Base-by-base conservation (phyloP, 2,888 invertebrate species). In the Tetranychus truncatus region DNA sequence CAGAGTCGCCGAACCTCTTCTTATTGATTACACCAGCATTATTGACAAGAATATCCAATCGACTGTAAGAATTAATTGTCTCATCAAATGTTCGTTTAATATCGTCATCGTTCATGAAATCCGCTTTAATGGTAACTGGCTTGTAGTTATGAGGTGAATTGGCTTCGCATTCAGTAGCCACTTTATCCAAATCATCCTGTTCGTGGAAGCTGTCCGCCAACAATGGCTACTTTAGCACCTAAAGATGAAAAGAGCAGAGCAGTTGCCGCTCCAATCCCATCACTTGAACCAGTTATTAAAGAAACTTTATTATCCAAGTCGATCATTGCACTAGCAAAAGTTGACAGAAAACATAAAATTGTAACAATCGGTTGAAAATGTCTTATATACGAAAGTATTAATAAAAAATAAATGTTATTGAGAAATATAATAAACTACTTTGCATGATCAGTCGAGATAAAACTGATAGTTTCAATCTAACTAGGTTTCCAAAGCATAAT, bases 21-120 rank as follows among this genome's bases (percentile, higher is more conserved):
- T 34, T 3, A 34, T 34, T 34, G 4, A 34, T 34, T n/a, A 11
- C 11, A 11, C 21, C 75, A 18, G 73, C 75, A 67, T 73, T 75
- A 45, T 75, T 75, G 11, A 75, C 66, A 45, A 75, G 73, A 9
- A 75, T 46, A 45, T 75, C 75, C 18, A 75, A 55, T 75, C 71
- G 67, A 34, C 73, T 73, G n/a, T 55, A 73, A 24, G 65, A 66
- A 9, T 45, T 24, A 44, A 73, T 20, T 15, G 75, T 75, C 73
- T 73, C 45, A 6, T 67, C 74, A 20, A 24, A 20, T 1, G 34
- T 24, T 1, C 20, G n/a, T 21, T 69, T 69, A 11, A 69, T 21
- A 18, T 69, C 69, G 6, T 1, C 69, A 24, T 69, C 69, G 11
- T 69, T 69, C 15, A 11, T 7, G 9, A 69, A 24, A 69, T 69